Percentiles rank a stretch among this genome's conserved stretches.
phyloP scores from a whole-genome alignment of 2,113 vertebrate genomes.

The Sorex fumeus region DNA sequence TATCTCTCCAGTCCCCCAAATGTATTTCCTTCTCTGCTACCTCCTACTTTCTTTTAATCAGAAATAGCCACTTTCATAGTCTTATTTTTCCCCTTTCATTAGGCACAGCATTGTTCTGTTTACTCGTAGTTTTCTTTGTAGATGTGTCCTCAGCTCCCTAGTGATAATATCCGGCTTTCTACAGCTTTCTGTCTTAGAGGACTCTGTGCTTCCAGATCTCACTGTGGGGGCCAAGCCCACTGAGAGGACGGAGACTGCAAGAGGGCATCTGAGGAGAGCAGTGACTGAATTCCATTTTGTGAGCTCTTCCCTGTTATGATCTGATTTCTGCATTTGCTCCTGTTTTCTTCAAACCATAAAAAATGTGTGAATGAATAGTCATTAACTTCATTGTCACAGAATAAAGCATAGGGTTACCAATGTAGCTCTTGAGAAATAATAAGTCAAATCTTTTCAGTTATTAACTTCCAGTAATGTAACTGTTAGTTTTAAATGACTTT shows the following conservation, averaged over 20 bases:
- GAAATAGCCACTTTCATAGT: not conserved
- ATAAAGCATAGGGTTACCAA: constrained; percentile 53
- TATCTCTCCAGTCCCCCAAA: too few relatives aligned
- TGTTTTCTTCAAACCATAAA: constrained; percentile 71
- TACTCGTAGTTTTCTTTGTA: not conserved
- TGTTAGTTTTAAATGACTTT: constrained; percentile 47
- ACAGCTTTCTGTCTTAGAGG: not conserved
- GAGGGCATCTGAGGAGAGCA: not conserved
- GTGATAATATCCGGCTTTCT: not conserved
- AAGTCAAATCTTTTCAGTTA: constrained; percentile 22
- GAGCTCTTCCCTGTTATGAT: constrained; percentile 44
- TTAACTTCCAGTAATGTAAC: constrained; percentile 58
- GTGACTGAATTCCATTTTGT: constrained; percentile 46
- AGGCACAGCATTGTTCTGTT: constrained; percentile 18
- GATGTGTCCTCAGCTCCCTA: not conserved
- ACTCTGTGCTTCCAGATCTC: not conserved
- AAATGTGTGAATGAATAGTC: constrained; percentile 13
- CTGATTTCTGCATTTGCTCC: constrained; percentile 32
- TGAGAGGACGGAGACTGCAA: not conserved
- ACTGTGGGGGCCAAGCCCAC: too few relatives aligned
- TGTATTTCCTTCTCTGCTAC: too few relatives aligned
- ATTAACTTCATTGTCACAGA: constrained; percentile 64
- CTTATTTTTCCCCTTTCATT: constrained; percentile 8
- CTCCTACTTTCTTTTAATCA: not conserved
- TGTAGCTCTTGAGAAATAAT: constrained; percentile 57